phyloP scores from a whole-genome alignment of 2,113 vertebrate species.

The Rhinichthys klamathensis region DNA sequence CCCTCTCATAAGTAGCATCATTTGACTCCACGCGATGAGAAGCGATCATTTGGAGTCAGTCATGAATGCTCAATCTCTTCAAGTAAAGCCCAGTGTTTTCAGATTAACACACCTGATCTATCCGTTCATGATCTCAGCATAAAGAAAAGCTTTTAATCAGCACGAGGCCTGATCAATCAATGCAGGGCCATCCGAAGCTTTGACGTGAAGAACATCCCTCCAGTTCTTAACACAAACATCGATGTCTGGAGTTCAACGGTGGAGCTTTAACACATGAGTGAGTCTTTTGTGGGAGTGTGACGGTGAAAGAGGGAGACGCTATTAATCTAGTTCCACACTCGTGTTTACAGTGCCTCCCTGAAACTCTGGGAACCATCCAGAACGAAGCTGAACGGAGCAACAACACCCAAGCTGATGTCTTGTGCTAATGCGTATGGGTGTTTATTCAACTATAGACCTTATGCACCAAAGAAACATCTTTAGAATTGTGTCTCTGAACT shows the following conservation, averaged over 20 bases:
- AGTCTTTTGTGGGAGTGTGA: conserved; percentile 29
- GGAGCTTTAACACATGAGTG: conserved; percentile 36
- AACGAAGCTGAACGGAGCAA: not conserved
- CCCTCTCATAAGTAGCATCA: not conserved
- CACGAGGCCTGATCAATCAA: conserved; percentile 46
- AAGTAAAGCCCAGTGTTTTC: conserved; percentile 1
- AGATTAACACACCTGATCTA: conserved; percentile 10
- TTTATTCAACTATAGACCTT: not conserved
- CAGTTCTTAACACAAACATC: conserved; percentile 54
- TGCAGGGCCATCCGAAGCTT: conserved; percentile 38
- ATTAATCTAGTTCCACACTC: conserved; percentile 24
- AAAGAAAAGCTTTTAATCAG: conserved; percentile 56
- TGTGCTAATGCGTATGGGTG: not conserved
- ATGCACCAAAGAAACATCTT: too few relatives aligned
- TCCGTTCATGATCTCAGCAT: conserved; percentile 43
- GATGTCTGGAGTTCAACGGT: conserved; percentile 39
- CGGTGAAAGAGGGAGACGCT: not conserved
- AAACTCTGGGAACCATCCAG: not conserved
- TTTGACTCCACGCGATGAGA: not conserved
- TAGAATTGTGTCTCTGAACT: too few relatives aligned
- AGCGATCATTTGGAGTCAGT: not conserved
- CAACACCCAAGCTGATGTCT: not conserved
- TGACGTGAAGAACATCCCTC: conserved; percentile 44
- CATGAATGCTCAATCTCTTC: not conserved
- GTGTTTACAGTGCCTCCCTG: not conserved